A percentile compares a stretch with the other conserved stretches of the same genome.
These are phyloP conservation scores for Neodiprion virginianus DNA, from an alignment of 1,140 invertebrate genomes.

Conservation along the genomic window DNA sequence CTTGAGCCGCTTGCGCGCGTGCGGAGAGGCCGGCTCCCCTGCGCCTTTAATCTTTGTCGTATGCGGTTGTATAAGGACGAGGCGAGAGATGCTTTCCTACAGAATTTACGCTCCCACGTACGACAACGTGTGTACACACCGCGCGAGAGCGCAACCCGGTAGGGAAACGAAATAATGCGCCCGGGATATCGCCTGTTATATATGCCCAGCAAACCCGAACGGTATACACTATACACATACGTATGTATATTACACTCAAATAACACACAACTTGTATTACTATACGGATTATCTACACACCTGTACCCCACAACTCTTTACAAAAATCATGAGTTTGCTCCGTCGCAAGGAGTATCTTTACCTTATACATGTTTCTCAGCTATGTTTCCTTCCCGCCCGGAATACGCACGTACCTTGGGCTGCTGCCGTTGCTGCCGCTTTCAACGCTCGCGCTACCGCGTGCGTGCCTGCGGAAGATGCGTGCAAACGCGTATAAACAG, in stretches of 20 bases:
- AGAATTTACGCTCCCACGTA: constrained; percentile 18
- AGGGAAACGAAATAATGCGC: too few species aligned
- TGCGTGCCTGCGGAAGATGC: background rate
- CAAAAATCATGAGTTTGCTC: too few species aligned
- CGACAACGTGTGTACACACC: background rate
- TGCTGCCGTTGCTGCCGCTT: background rate
- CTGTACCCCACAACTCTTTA: too few species aligned
- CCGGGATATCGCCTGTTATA: too few species aligned
- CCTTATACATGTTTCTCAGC: background rate
- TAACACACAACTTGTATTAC: too few species aligned
- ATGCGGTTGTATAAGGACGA: constrained; percentile 1
- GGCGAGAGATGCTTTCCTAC: constrained; percentile 8
- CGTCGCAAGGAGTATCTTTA: too few species aligned
- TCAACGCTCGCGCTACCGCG: background rate
- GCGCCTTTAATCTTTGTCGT: background rate
- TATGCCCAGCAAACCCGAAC: too few species aligned
- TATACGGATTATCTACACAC: too few species aligned
- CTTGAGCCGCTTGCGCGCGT: constrained; percentile 29
- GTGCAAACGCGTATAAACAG: too few species aligned
- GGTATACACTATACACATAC: too few species aligned
- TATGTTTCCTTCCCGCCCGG: background rate
- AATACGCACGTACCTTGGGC: background rate
- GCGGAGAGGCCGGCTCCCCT: constrained; percentile 18
- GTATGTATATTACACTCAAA: too few species aligned
- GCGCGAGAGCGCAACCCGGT: too few species aligned